Evolutionary conservation across 2,113 vertebrate species (phyloP).

Genomic region (Gobius niger): DNA sequence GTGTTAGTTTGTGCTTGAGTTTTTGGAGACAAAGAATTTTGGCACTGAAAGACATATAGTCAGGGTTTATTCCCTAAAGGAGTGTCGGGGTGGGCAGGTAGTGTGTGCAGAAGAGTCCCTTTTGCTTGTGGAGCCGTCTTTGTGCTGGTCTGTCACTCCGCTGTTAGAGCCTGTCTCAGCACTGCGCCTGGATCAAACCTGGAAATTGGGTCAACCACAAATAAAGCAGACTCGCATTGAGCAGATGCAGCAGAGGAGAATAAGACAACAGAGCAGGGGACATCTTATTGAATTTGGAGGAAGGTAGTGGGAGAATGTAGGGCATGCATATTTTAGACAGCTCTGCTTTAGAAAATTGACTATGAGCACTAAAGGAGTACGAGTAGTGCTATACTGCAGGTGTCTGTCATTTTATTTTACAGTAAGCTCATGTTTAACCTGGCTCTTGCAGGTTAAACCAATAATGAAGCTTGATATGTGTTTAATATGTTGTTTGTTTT

Average conservation of each 20-base stretch:
- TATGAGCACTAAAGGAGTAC: constrained; percentile 48
- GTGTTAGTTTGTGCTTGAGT: constrained; percentile 29
- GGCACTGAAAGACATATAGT: constrained; percentile 40
- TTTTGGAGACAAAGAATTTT: constrained; percentile 51
- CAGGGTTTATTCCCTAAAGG: constrained; percentile 47
- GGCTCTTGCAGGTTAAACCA: too few species aligned
- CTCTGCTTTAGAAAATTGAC: constrained; percentile 54
- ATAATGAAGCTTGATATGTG: too few species aligned
- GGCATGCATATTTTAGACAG: constrained; percentile 76
- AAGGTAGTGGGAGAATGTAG: constrained; percentile 70
- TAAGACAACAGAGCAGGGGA: constrained; percentile 52
- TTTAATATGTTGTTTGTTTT: too few species aligned
- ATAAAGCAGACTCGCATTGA: constrained; percentile 59
- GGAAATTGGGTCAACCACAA: constrained; percentile 78
- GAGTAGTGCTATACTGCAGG: neutral
- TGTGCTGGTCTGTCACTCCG: constrained; percentile 47
- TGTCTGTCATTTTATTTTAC: constrained; percentile 1
- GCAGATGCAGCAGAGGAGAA: constrained; percentile 48
- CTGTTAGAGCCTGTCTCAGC: constrained; percentile 46
- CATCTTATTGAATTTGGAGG: constrained; percentile 68
- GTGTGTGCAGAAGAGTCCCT: constrained; percentile 48
- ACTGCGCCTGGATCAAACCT: constrained; percentile 67
- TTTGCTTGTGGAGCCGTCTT: constrained; percentile 48
- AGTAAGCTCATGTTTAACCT: too few species aligned
- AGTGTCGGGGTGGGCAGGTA: constrained; percentile 44